Percentiles rank a stretch among this genome's conserved stretches.
These are phyloP conservation scores for Dromiciops gliroides DNA, from an alignment of 2,113 vertebrate genomes.

Conservation along the genomic window DNA sequence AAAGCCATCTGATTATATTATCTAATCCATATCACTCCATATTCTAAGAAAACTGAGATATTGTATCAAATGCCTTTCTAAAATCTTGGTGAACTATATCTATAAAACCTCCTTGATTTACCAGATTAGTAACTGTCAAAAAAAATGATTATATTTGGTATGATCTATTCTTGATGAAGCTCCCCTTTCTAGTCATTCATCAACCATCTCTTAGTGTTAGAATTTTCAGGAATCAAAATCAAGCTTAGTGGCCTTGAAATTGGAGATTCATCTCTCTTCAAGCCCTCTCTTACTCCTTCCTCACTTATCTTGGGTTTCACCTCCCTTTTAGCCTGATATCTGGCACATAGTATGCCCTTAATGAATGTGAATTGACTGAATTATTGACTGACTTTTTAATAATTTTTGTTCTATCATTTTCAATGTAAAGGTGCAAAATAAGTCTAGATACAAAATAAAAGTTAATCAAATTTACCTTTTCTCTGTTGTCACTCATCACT, in stretches of 20 bases:
- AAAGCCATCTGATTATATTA: too few relatives aligned
- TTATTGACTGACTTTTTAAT: neutral
- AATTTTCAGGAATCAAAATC: neutral
- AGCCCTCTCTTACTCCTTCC: neutral
- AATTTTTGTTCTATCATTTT: neutral
- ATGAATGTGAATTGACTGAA: neutral
- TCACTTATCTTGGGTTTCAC: neutral
- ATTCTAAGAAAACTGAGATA: too few relatives aligned
- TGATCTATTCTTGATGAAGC: neutral
- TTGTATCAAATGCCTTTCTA: too few relatives aligned
- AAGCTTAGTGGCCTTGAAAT: neutral
- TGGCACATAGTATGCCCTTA: neutral
- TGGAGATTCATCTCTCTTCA: neutral
- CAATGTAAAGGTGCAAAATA: neutral
- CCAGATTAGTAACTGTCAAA: too few relatives aligned
- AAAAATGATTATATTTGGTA: neutral
- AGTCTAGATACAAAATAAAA: neutral
- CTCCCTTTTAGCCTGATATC: neutral
- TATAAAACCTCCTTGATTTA: too few relatives aligned
- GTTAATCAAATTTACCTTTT: neutral
- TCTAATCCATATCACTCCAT: too few relatives aligned
- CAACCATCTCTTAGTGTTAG: neutral
- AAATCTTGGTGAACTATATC: too few relatives aligned
- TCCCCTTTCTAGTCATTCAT: neutral
- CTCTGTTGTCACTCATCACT: neutral